A percentile compares a stretch with the other conserved stretches of the same genome.
Evolutionary conservation across 2,113 vertebrate species (phyloP).

Genomic region (Mormyrus lacerda): DNA sequence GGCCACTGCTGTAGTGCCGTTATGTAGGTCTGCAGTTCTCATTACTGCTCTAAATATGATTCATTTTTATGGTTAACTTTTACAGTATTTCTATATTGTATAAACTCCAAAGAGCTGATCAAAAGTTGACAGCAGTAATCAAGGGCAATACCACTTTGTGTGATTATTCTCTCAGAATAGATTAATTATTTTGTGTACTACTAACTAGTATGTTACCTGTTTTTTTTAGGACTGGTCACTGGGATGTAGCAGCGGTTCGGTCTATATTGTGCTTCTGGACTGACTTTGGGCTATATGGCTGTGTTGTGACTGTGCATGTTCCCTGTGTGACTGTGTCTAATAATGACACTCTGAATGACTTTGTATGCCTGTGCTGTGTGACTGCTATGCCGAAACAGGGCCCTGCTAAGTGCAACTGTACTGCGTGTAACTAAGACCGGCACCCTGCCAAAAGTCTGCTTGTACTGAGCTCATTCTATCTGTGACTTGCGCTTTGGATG

Average conservation of each 20-base stretch:
- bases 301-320: background rate
- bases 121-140: background rate
- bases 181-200: background rate
- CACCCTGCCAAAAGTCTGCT: background rate
- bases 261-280: background rate
- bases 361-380: background rate
- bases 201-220: background rate
- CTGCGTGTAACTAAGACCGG: background rate
- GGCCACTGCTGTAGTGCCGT: background rate
- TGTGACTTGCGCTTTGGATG: background rate
- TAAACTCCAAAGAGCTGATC: background rate
- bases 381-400: background rate
- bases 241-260: background rate
- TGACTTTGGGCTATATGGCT: background rate
- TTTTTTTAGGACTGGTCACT: background rate
- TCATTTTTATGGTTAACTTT: background rate
- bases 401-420: background rate
- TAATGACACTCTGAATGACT: background rate
- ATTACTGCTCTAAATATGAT: background rate
- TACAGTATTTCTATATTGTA: background rate
- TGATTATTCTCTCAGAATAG: background rate
- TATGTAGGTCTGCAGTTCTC: background rate
- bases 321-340: background rate
- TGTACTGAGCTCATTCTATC: background rate
- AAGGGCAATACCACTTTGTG: background rate